Conservation (phyloP, 2,797 vertebrate genomes). For the Acipenser transmontanus region DNA sequence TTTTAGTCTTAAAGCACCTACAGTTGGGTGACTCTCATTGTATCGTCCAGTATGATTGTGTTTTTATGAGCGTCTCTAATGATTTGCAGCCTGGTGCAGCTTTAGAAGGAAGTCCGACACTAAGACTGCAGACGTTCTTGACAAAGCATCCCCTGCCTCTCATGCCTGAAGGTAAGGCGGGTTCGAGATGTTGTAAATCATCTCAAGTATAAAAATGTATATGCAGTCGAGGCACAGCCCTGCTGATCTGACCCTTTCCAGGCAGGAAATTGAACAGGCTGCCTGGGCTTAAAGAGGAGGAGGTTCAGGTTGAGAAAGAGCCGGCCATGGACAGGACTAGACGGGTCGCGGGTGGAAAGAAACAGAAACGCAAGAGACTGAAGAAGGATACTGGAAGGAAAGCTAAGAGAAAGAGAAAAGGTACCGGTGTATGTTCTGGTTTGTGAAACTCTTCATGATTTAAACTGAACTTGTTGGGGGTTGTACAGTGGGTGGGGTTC, state of each 20-base stretch:
- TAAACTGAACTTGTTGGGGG: too few species aligned
- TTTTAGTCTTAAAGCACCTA: too few species aligned
- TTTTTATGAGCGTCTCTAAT: background rate
- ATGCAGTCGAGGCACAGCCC: too few species aligned
- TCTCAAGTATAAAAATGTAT: too few species aligned
- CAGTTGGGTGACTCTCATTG: too few species aligned
- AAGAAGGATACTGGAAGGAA: slow-evolving; percentile 61
- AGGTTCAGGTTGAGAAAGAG: slow-evolving; percentile 60
- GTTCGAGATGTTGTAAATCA: too few species aligned
- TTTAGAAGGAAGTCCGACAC: slow-evolving; percentile 50
- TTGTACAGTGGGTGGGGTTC: background rate
- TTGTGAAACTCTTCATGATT: too few species aligned
- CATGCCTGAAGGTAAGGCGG: slow-evolving; percentile 60
- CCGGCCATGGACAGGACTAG: slow-evolving; percentile 58
- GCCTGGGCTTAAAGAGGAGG: slow-evolving; percentile 37
- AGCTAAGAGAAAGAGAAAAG: slow-evolving; percentile 68
- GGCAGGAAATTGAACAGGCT: slow-evolving; percentile 41
- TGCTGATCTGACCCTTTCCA: slow-evolving; percentile 24
- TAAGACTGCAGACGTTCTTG: slow-evolving; percentile 79
- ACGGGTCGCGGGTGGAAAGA: slow-evolving; percentile 74
- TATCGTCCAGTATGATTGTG: too few species aligned
- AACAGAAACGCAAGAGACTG: slow-evolving; percentile 71
- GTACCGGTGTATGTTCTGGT: slow-evolving; percentile 32
- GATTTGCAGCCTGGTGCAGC: slow-evolving; percentile 41
- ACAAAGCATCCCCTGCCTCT: slow-evolving; percentile 70